Percentiles rank a stretch among this genome's conserved stretches.
These are phyloP conservation scores for Orientallactaga sibirica DNA, from an alignment of 2,797 vertebrate species.

Conservation along the genomic window DNA sequence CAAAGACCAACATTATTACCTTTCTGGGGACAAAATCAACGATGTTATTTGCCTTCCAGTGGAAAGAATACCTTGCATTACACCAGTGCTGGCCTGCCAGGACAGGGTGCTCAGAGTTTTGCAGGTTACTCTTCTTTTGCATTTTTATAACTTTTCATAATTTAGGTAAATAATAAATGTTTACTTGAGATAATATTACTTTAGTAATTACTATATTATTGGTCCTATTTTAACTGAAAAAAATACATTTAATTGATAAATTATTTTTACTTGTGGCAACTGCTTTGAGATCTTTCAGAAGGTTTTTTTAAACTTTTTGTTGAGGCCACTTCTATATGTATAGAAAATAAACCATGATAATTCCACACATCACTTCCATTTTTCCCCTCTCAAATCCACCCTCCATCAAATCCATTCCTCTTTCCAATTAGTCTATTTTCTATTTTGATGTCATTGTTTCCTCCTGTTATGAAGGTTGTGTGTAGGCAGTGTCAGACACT, in stretches of 20 bases:
- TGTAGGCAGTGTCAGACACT: too few species aligned
- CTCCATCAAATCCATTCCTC: too few species aligned
- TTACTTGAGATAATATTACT: constrained; percentile 16
- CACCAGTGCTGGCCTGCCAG: constrained; percentile 95
- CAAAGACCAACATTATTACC: constrained; percentile 97
- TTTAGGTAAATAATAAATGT: background rate
- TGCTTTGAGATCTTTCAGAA: constrained; percentile 30
- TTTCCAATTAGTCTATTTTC: too few species aligned
- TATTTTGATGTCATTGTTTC: too few species aligned
- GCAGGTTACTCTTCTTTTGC: constrained; percentile 89
- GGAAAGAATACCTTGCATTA: constrained; percentile 88
- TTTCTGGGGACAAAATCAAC: constrained; percentile 98
- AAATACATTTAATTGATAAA: constrained; percentile 11
- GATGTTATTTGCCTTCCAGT: constrained; percentile 95
- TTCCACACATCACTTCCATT: too few species aligned
- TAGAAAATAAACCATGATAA: too few species aligned
- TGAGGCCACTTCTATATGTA: too few species aligned
- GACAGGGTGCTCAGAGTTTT: constrained; percentile 96
- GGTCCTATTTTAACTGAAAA: constrained; percentile 13
- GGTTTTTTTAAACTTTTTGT: too few species aligned
- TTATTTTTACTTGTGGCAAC: constrained; percentile 49
- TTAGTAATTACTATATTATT: constrained; percentile 14
- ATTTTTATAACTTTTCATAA: constrained; percentile 32
- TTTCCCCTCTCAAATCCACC: too few species aligned
- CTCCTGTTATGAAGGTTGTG: too few species aligned